Base-by-base conservation (phyloP, 1,140 invertebrate genomes). In the Drosophila subobscura region DNA sequence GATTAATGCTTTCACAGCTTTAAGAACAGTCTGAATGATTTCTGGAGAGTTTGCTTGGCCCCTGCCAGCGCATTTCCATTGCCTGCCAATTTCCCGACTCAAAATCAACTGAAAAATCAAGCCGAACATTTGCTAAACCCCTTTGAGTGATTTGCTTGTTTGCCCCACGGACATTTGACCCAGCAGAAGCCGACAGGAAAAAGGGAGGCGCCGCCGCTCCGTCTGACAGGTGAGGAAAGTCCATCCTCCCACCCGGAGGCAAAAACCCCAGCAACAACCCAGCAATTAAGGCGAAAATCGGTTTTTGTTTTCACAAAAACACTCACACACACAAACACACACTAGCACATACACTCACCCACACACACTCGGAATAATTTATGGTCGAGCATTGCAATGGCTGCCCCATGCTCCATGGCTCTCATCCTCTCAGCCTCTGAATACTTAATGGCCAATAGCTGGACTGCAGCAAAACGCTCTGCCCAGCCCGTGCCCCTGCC, bases 61-160 rank as follows among this genome's bases (percentile, higher is more conserved):
- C 56, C 52, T 61, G 49, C 20, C 23, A 14, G 60, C 22, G 37
- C 44, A 60, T 42, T 64, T 47, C 61, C 54, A 41, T 45, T 44
- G 58, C 37, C 59, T 74, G 70, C 41, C 70, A 72, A 50, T 61
- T 42, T 53, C 49, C 10, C 10, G 10, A 12, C 33, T 37, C 33
- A 37, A 37, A 27, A 27, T 5, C 16, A 79, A 74, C 16, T 14
- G 33, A 54, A 23, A 71, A 78, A 79, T 79, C 76, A 79, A 79
- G 71, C 56, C 65, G 64, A 49, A 54, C 66, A 54, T 37, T 60
- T 45, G 53, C 66, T 79, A 55, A 79, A 60, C 76, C 77, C 52
- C 55, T 71, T 79, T 79, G 77, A 79, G 65, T 79, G 77, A 79
- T 79, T 79, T 79, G 77, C 71, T 71, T 16, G 59, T 73, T 71